Conservation (phyloP, 2,888 invertebrate species). For the Branchellion lobata region DNA sequence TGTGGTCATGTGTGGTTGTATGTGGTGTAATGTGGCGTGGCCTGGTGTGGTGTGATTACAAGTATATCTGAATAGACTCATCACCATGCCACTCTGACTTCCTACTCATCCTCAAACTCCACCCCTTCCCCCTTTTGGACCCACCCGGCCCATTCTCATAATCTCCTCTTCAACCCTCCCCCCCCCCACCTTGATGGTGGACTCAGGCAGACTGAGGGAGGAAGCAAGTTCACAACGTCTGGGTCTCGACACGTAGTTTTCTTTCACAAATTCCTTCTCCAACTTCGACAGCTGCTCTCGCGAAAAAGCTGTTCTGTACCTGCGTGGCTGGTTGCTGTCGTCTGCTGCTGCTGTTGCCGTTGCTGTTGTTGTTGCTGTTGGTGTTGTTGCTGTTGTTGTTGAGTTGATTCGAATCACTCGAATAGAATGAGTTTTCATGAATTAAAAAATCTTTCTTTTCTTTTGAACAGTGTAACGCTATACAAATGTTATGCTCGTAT, state of each 20-base stretch:
- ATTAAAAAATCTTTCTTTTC: too few relatives aligned
- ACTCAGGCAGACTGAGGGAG: slow-evolving; percentile 87
- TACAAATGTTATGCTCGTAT: too few relatives aligned
- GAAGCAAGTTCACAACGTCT: slow-evolving; percentile 90
- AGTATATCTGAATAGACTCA: neutral
- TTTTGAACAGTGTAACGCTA: too few relatives aligned
- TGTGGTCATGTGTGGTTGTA: too few relatives aligned
- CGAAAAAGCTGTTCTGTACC: slow-evolving; percentile 95
- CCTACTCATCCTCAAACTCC: neutral
- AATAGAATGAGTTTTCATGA: too few relatives aligned
- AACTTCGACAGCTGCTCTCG: slow-evolving; percentile 85
- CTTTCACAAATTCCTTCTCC: slow-evolving; percentile 93
- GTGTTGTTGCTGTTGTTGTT: too few relatives aligned
- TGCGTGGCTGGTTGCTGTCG: slow-evolving; percentile 54
- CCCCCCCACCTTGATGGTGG: slow-evolving; percentile 98
- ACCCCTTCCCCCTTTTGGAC: neutral
- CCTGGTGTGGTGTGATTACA: too few relatives aligned
- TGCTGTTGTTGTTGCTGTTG: neutral
- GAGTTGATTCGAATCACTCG: too few relatives aligned
- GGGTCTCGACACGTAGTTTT: slow-evolving; percentile 95
- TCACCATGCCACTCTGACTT: neutral
- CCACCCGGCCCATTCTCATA: too few relatives aligned
- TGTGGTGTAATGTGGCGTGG: too few relatives aligned
- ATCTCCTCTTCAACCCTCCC: too few relatives aligned
- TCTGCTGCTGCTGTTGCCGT: slow-evolving; percentile 17